Percentiles rank a stretch among this genome's conserved stretches.
Evolutionary conservation across 2,113 vertebrate genomes (phyloP).

Genomic region (Phasianus colchicus): DNA sequence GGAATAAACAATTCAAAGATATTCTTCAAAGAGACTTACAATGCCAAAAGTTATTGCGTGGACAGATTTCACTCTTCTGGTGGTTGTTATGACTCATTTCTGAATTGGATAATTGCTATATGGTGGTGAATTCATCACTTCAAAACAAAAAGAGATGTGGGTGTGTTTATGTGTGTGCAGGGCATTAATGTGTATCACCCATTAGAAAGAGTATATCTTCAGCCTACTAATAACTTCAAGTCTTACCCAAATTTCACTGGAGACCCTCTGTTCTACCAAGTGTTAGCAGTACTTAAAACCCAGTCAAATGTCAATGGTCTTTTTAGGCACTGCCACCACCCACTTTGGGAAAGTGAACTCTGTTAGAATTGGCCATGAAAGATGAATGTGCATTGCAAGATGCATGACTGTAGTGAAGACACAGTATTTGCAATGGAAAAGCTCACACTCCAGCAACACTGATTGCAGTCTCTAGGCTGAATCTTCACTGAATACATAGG

Average conservation of each 20-base stretch:
- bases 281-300: background rate
- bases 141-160: constrained; percentile 48
- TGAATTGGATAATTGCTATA: constrained; percentile 53
- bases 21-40: background rate
- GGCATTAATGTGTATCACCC: background rate
- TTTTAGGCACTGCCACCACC: background rate
- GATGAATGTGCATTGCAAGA: rapidly evolving
- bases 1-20: background rate
- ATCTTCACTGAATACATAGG: background rate
- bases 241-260: background rate
- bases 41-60: background rate
- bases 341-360: background rate
- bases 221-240: background rate
- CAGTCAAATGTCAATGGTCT: background rate
- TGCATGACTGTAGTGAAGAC: background rate
- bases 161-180: constrained; percentile 25
- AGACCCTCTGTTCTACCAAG: background rate
- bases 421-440: background rate
- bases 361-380: background rate
- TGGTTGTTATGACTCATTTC: constrained; percentile 54
- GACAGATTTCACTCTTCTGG: constrained; percentile 55
- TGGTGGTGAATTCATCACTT: constrained; percentile 40
- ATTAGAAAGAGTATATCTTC: background rate
- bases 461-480: background rate
- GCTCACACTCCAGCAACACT: background rate